Evolutionary conservation across 2,888 invertebrate species (phyloP).

Genomic region (Caenorhabditis imperialis): DNA sequence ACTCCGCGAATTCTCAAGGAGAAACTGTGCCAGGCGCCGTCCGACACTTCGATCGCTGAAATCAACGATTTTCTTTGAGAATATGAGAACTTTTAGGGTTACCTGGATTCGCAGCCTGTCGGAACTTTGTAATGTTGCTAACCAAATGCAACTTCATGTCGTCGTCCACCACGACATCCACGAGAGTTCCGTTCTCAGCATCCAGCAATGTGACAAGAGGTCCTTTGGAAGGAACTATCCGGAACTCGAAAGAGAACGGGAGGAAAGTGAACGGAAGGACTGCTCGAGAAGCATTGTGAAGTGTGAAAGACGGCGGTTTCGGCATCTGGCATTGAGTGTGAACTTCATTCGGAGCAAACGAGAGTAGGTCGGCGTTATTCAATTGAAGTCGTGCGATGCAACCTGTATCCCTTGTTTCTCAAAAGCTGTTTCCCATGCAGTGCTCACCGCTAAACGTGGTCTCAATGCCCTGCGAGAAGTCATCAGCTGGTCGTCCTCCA

Average conservation of each 20-base stretch:
- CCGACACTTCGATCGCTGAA: slow-evolving; percentile 62
- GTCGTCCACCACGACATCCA: slow-evolving; percentile 64
- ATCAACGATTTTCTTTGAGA: too few relatives aligned
- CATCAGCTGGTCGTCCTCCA: slow-evolving; percentile 73
- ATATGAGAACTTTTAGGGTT: neutral
- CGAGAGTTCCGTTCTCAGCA: slow-evolving; percentile 68
- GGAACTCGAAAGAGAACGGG: slow-evolving; percentile 76
- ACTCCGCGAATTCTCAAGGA: slow-evolving; percentile 72
- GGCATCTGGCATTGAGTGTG: slow-evolving; percentile 61
- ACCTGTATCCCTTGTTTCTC: slow-evolving; percentile 45
- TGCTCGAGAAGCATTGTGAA: slow-evolving; percentile 61
- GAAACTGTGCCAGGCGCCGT: slow-evolving; percentile 74
- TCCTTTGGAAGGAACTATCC: slow-evolving; percentile 61
- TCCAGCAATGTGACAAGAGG: slow-evolving; percentile 67
- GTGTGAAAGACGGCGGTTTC: slow-evolving; percentile 68
- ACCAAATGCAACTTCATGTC: slow-evolving; percentile 56
- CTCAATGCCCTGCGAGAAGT: slow-evolving; percentile 70
- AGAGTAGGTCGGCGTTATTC: slow-evolving; percentile 72
- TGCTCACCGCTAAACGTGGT: slow-evolving; percentile 53
- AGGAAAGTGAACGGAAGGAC: slow-evolving; percentile 75
- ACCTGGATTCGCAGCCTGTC: slow-evolving; percentile 69
- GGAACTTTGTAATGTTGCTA: slow-evolving; percentile 69
- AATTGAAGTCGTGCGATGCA: slow-evolving; percentile 72
- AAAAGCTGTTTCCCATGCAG: neutral
- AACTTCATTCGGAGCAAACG: slow-evolving; percentile 66